These are phyloP conservation scores for Tachysurus fulvidraco DNA, from an alignment of 2,113 vertebrate species.

Conservation along the genomic window DNA sequence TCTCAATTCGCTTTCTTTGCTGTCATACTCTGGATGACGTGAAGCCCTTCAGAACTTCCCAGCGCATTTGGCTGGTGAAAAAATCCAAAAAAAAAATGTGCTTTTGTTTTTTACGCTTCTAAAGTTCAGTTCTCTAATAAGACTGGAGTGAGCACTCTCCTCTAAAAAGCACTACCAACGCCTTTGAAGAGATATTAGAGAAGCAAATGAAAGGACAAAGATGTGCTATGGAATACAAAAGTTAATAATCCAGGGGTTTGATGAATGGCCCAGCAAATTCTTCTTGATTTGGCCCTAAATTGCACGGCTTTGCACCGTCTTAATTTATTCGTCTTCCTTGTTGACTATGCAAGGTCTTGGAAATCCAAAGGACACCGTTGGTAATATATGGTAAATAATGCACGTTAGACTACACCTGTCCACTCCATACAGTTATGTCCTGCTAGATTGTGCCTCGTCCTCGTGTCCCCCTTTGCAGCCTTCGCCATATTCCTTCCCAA, in stretches of 20 bases:
- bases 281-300: conserved; percentile 75
- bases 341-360: conserved; percentile 67
- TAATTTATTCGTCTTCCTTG: conserved; percentile 71
- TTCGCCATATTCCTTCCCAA: conserved; percentile 38
- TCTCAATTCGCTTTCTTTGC: conserved; percentile 67
- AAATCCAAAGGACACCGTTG: conserved; percentile 61
- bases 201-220: conserved; percentile 74
- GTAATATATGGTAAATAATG: conserved; percentile 63
- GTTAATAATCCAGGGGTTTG: conserved; percentile 77
- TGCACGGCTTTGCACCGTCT: conserved; percentile 70
- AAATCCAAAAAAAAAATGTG: conserved; percentile 57
- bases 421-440: conserved; percentile 30
- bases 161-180: conserved; percentile 68
- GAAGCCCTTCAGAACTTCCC: conserved; percentile 48
- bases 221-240: conserved; percentile 76
- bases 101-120: conserved; percentile 62
- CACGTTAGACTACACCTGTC: conserved; percentile 50
- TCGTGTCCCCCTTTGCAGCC: conserved; percentile 9
- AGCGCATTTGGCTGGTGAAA: conserved; percentile 56
- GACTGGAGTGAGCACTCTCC: conserved; percentile 66
- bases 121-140: conserved; percentile 72
- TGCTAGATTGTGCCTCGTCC: conserved; percentile 32
- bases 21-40: conserved; percentile 60
- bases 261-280: conserved; percentile 76
- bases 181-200: conserved; percentile 77